Base-by-base conservation (phyloP, 2,113 vertebrate genomes). In the Amblyornis subalaris region DNA sequence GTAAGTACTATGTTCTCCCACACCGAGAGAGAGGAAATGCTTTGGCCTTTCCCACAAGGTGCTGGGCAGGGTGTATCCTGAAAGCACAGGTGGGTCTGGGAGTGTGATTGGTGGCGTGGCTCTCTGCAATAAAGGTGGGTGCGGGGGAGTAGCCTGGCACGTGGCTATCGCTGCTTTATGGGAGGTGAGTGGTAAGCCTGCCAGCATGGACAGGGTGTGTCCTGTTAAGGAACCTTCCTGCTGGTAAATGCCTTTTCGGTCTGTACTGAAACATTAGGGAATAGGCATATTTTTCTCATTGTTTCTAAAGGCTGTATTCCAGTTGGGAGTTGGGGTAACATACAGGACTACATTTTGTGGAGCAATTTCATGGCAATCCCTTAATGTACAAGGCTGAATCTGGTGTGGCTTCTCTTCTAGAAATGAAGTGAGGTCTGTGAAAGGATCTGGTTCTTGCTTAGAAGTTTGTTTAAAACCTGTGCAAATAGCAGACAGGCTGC, bases 91-190 rank as follows among this genome's bases (percentile, higher is more conserved):
- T 73, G 71, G 58, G 35, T 40, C 28, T 50, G 25, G 10, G n/a
- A 53, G 20, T 2, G 13, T 2, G 2, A 28, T 58, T 26, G 11
- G n/a, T 65, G 50, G 10, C 1, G 2, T 7, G 18, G 57, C 36
- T 69, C n/a, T 25, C 47, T 11, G 28, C 51, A 65, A 45, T 38
- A 54, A 72, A 66, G 42, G 42, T 35, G 42, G 44, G 18, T 57
- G 66, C 0, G 1, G 69, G 69, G 36, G 15, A 48, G 12, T 4
- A 31, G 13, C 10, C 24, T 53, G 35, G n/a, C 3, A 2, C 2
- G 2, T 5, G 54, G 22, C 18, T 65, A 66, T 36, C 31, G 15
- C 12, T 82, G 61, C 1, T 9, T 14, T 0, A 0, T 7, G 18
- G 12, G 40, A 3, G 66, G 35, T 5, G 10, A 48, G 38, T 2